phyloP scores from a whole-genome alignment of 2,113 vertebrate species.

The Ptilorrhoa leucosticta region DNA sequence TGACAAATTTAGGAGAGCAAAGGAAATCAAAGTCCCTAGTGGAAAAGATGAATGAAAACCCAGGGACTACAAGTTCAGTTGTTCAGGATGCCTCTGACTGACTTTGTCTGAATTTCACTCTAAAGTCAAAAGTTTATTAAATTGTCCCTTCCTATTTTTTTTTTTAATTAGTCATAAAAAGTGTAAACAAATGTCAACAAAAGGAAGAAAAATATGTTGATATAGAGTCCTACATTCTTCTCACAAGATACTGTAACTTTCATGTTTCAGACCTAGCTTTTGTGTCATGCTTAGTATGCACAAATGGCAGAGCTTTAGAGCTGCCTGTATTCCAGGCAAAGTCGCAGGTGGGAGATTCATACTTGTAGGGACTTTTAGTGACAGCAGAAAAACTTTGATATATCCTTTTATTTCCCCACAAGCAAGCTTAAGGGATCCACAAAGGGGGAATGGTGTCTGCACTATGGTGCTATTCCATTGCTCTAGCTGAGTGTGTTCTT shows the following conservation, averaged over 20 bases:
- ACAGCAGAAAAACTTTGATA: background rate
- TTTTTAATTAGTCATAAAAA: background rate
- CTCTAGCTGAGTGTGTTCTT: background rate
- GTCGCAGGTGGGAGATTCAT: background rate
- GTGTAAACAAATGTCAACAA: background rate
- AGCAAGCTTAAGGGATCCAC: background rate
- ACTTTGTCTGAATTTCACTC: background rate
- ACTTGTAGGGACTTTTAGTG: background rate
- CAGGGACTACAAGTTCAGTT: accelerated
- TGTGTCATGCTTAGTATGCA: background rate
- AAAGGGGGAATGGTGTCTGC: background rate
- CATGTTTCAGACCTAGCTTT: background rate
- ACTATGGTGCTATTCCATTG: background rate
- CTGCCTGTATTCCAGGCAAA: background rate
- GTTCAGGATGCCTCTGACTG: background rate
- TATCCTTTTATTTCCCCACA: background rate
- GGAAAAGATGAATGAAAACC: background rate
- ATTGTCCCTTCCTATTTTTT: background rate
- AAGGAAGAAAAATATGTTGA: background rate
- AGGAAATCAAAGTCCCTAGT: background rate
- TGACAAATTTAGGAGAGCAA: background rate
- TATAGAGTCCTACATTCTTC: background rate
- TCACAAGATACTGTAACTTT: background rate
- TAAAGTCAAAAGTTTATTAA: background rate
- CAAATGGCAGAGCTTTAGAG: conserved; percentile 6